Evolutionary conservation across 2,113 vertebrate genomes (phyloP), one percentile per base, ranked within the genome.

Genomic region (Indicator indicator): DNA sequence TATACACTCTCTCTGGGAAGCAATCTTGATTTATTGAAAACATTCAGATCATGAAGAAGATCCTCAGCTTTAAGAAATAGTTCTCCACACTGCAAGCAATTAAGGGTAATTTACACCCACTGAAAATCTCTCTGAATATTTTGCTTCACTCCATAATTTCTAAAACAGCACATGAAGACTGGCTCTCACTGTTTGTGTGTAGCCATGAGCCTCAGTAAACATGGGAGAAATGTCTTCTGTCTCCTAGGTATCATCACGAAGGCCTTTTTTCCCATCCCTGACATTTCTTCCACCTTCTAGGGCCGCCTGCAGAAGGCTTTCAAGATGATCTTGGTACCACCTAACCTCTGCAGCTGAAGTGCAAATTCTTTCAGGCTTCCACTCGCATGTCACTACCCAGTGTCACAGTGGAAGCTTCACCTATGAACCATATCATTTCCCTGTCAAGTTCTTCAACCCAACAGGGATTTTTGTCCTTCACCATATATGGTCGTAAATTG

Each of bases 51-150:
- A 62, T 91, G 83, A 94, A 65, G 90, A 91, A 93, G 69, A 91
- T 95, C 80, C 40, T 95, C 70, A 84, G 36, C 65, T 95, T 89
- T 80, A 94, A 91, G 83, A 50, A 95, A 86, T 58, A 84, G 63
- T 58, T 78, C 70, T 36, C 76, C 50, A 82, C 77, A 54, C 59
- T 95, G 67, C 42, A 94, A 86, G 90, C 55, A 95, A 94, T 95
- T 95, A 97, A 94, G 88, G 46, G n/a, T 88, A 91, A 95, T 91
- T 95, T 94, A 94, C 94, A 96, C 88, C 93, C 94, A 94, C 91
- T 91, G 76, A 90, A 94, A 88, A 94, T 95, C 73, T 93, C 89
- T 91, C 85, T 75, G 93, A 95, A 94, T 97, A 93, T 96, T 93
- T 97, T 96, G 58, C 42, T 94, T 84, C 6, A 3, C 62, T 94